Base-by-base conservation (phyloP, 2,797 vertebrate genomes). In the Arctocebus calabarensis region DNA sequence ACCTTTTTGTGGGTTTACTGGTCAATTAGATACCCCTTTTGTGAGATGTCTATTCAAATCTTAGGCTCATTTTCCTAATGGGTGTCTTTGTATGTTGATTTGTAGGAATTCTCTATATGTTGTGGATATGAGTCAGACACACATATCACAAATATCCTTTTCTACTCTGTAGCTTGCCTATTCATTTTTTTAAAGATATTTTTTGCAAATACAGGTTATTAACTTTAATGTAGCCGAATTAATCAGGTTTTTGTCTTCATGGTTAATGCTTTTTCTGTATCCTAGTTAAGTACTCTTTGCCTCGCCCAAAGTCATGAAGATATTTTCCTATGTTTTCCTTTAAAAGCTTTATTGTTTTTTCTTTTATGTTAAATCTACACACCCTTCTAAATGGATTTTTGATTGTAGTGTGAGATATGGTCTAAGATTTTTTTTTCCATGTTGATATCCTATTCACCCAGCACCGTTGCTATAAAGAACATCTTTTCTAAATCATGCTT, bases 51-150 rank as follows among this genome's bases (percentile, higher is more conserved):
- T 81, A 10, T 23, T 82, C 7, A 84, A 92, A 61, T 34, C n/a
- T 70, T 71, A 62, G 32, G 43, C 22, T 45, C 27, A 87, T 86
- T 87, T 95, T 95, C 68, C 87, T 62, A 74, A 74, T 70, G n/a
- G 52, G 81, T 43, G 48, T 64, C 40, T 71, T 84, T 52, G 45
- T 71, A 52, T 78, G 82, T 48, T 78, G 37, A 71, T 71, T 79
- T 84, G 34, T 59, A 64, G 32, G 22, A 88, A 73, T 45, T 84
- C 10, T 95, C 77, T 68, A 88, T 9, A 37, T 48, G 89, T 73
- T n/a, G 4, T 78, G 45, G 64, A 79, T 75, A 59, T 17, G 16
- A 84, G 32, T 77, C 78, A 78, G 57, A 64, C 48, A 57, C 9
- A 81, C 32, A 5, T 68, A 62, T 43, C 62, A n/a, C 16, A 91